Percentiles rank a stretch among this genome's conserved stretches.
Evolutionary conservation across 2,797 vertebrate genomes (phyloP).

Genomic region (Lacerta bilineata): DNA sequence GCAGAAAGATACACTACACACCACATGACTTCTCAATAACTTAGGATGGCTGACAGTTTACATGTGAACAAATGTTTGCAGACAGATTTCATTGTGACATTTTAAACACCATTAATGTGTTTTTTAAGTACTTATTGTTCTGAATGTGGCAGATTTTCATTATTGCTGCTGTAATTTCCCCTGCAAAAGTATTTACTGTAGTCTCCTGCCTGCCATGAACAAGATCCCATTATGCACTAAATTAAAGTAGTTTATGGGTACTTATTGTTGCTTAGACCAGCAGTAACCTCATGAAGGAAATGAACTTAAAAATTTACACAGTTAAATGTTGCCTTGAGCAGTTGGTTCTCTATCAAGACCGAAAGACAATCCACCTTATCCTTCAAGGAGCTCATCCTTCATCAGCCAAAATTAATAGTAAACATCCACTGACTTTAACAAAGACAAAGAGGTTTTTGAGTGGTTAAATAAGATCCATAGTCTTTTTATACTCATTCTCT

Average conservation of each 20-base stretch:
- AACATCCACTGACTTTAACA: not conserved
- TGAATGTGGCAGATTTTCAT: not conserved
- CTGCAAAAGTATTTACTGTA: slow-evolving; percentile 32
- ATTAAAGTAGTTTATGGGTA: slow-evolving; percentile 32
- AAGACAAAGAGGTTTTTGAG: not conserved
- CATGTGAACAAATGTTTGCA: not conserved
- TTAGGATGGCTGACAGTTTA: not conserved
- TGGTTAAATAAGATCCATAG: not conserved
- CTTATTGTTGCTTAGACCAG: slow-evolving; percentile 33
- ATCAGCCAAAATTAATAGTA: not conserved
- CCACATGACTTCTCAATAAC: not conserved
- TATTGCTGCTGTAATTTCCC: slow-evolving; percentile 3
- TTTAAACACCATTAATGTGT: not conserved
- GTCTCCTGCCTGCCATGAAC: slow-evolving; percentile 8
- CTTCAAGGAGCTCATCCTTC: slow-evolving; percentile 14
- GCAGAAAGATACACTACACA: not conserved
- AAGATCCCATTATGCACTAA: slow-evolving; percentile 27
- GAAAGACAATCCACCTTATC: slow-evolving; percentile 34
- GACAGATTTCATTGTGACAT: not conserved
- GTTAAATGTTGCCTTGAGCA: slow-evolving; percentile 32
- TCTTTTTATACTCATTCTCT: not conserved
- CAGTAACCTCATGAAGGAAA: slow-evolving; percentile 29
- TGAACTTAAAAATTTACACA: slow-evolving; percentile 35
- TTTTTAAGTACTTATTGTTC: not conserved
- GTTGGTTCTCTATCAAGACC: slow-evolving; percentile 20